Evolutionary conservation across 2,113 vertebrate species (phyloP).

Genomic region (Crocuta crocuta): DNA sequence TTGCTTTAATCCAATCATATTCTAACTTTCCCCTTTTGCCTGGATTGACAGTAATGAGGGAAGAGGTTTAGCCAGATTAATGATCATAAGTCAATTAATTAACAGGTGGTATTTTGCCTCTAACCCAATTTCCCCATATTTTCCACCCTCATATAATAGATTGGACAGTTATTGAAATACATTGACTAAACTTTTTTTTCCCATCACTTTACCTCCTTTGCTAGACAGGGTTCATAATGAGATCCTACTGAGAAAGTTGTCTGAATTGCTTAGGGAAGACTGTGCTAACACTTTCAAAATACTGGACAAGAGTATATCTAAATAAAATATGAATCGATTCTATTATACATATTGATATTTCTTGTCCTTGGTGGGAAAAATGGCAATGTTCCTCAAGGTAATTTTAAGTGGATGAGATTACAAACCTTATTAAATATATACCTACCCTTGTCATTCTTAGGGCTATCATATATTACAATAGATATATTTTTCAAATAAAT

Average conservation of each 20-base stretch:
- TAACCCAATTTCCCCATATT: not conserved
- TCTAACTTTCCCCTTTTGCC: not conserved
- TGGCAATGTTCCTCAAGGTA: not conserved
- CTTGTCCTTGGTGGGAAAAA: slow-evolving; percentile 61
- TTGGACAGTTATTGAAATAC: not conserved
- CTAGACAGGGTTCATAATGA: not conserved
- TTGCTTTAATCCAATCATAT: not conserved
- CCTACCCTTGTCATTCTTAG: slow-evolving; percentile 50
- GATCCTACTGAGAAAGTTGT: slow-evolving; percentile 19
- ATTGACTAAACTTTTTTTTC: not conserved
- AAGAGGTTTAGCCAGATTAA: not conserved
- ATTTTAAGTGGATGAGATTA: slow-evolving; percentile 62
- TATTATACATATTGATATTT: slow-evolving; percentile 53
- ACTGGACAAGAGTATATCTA: slow-evolving; percentile 44
- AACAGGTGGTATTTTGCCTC: not conserved
- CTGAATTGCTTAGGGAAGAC: slow-evolving; percentile 11
- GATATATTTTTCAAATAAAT: slow-evolving; percentile 51
- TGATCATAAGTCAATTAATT: not conserved
- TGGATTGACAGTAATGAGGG: not conserved
- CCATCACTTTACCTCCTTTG: not conserved
- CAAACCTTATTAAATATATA: slow-evolving; percentile 46
- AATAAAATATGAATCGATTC: slow-evolving; percentile 61
- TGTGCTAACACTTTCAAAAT: slow-evolving; percentile 19
- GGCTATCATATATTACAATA: not conserved
- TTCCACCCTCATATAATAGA: not conserved